Conservation (phyloP, 1,140 invertebrate species). For the Himalopsyche phryganea region DNA sequence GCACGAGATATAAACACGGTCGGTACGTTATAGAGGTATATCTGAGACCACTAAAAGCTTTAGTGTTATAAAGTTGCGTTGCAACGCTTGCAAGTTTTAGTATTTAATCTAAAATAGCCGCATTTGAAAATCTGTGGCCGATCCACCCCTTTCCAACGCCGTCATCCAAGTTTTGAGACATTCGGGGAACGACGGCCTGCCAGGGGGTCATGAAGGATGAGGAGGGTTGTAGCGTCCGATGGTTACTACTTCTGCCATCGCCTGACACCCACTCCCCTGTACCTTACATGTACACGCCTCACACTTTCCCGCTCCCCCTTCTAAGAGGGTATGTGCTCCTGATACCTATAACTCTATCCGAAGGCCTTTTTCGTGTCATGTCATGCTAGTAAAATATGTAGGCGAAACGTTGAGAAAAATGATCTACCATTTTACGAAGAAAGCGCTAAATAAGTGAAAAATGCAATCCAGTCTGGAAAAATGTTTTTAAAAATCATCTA, state of each 20-base stretch:
- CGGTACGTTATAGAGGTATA: no score
- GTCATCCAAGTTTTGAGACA: conserved; percentile 24
- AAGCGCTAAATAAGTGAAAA: no score
- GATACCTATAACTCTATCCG: conserved; percentile 30
- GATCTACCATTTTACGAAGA: not conserved
- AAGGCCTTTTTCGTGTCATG: conserved; percentile 34
- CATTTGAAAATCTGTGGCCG: not conserved
- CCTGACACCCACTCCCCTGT: not conserved
- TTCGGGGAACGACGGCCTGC: not conserved
- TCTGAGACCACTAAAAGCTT: no score
- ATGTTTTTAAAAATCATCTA: no score
- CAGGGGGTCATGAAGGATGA: not conserved
- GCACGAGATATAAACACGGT: no score
- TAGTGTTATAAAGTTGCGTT: not conserved
- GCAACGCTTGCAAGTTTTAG: not conserved
- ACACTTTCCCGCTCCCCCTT: not conserved
- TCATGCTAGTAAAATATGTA: conserved; percentile 28
- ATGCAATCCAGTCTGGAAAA: no score
- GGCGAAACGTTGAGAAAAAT: not conserved
- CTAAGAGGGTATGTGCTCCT: conserved; percentile 14
- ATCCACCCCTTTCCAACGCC: not conserved
- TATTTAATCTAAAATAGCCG: not conserved
- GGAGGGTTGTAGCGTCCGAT: not conserved
- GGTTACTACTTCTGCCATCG: no score
- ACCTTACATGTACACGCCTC: not conserved